Evolutionary conservation across 2,888 invertebrate species (phyloP).

Genomic region (Melanostoma mellinum): DNA sequence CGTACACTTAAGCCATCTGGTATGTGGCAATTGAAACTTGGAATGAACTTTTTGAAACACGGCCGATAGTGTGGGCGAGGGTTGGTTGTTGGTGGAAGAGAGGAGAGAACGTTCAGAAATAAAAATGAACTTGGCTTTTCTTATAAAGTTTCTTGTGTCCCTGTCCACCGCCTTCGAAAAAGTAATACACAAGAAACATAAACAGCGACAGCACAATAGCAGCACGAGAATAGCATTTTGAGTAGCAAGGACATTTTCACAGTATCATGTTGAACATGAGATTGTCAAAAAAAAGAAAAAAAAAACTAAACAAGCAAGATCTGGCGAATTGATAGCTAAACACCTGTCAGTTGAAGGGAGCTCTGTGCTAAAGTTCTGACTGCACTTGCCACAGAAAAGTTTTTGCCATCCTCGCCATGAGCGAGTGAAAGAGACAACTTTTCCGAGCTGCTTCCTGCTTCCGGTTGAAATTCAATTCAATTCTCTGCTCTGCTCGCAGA

Average conservation of each 20-base stretch:
- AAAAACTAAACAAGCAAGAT: background rate
- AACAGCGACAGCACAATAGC: slow-evolving; percentile 12
- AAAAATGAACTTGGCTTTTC: background rate
- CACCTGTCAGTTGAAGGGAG: slow-evolving; percentile 34
- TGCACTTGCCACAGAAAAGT: slow-evolving; percentile 44
- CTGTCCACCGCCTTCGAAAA: background rate
- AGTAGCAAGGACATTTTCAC: slow-evolving; percentile 49
- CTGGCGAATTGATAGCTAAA: slow-evolving; percentile 29
- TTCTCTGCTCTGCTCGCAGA: slow-evolving; percentile 3
- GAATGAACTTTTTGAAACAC: slow-evolving; percentile 26
- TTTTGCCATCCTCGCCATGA: background rate
- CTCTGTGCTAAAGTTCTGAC: slow-evolving; percentile 13
- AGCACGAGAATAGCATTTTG: slow-evolving; percentile 34
- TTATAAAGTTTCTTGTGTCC: slow-evolving; percentile 16
- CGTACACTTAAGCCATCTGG: slow-evolving; percentile 46
- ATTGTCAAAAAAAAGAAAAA: slow-evolving; percentile 15
- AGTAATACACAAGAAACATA: background rate
- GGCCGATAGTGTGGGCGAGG: no score
- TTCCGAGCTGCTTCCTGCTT: slow-evolving; percentile 13
- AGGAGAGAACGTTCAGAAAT: background rate
- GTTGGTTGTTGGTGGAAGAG: background rate
- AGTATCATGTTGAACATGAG: slow-evolving; percentile 18
- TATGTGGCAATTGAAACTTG: slow-evolving; percentile 53
- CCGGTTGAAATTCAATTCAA: slow-evolving; percentile 27
- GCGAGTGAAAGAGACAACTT: slow-evolving; percentile 12